A percentile compares a stretch with the other conserved stretches of the same genome.
Conservation (phyloP, 2,888 invertebrate genomes). For the Lottia gigantea region DNA sequence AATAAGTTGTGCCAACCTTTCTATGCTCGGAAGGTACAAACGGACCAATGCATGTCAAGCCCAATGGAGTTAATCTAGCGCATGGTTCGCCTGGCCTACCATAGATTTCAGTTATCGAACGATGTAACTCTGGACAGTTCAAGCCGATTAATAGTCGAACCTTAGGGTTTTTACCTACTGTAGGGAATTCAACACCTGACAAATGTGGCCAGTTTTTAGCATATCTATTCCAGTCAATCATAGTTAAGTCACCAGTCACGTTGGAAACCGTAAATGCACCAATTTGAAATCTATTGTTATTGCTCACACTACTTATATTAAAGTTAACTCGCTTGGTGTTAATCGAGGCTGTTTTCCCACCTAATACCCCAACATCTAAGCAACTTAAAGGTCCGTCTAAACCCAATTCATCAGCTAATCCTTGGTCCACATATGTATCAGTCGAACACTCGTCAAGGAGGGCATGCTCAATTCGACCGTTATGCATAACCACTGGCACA, state of each 20-base stretch:
- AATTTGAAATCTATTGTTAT: neutral
- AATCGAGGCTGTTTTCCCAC: neutral
- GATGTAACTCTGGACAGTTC: conserved; percentile 28
- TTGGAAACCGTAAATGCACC: conserved; percentile 20
- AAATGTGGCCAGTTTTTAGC: conserved; percentile 26
- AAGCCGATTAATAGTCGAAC: conserved; percentile 31
- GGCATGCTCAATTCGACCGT: neutral
- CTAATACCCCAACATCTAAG: conserved; percentile 3
- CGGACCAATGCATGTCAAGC: conserved; percentile 31
- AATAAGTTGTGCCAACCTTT: neutral
- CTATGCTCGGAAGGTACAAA: neutral
- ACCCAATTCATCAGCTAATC: conserved; percentile 10
- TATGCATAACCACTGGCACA: conserved; percentile 12
- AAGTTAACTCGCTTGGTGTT: conserved; percentile 7
- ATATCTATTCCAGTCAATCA: conserved; percentile 26
- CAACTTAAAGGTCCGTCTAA: neutral
- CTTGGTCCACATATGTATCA: neutral
- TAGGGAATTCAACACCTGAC: conserved; percentile 28
- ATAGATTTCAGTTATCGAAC: conserved; percentile 26
- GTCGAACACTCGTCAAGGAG: conserved; percentile 13
- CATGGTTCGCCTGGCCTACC: conserved; percentile 28
- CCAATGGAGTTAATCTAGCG: conserved; percentile 30
- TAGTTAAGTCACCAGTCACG: conserved; percentile 26
- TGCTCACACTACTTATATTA: neutral
- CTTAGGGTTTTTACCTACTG: neutral